phyloP scores from a whole-genome alignment of 2,113 vertebrate species.

The Albula goreensis region DNA sequence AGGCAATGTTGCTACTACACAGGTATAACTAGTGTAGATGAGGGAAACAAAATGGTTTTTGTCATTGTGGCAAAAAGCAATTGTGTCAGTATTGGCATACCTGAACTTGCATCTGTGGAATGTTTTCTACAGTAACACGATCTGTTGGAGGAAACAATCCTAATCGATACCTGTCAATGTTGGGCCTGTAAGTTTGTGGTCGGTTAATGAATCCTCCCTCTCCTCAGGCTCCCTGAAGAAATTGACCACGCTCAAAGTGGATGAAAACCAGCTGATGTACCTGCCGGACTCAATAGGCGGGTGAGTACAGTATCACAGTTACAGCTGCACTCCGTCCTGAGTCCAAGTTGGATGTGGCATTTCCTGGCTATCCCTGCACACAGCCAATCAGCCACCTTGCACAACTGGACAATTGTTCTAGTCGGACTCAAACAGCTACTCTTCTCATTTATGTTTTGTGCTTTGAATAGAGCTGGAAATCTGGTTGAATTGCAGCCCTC shows the following conservation, averaged over 20 bases:
- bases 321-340: not conserved
- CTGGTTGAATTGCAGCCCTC: not conserved
- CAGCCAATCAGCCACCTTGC: not conserved
- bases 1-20: not conserved
- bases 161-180: not conserved
- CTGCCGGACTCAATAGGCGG: constrained; percentile 95
- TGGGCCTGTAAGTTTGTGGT: not conserved
- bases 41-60: not conserved
- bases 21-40: not conserved
- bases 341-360: not conserved
- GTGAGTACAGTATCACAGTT: constrained; percentile 67
- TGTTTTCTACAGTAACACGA: not conserved
- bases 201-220: constrained; percentile 29
- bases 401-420: not conserved
- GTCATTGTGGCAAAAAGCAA: not conserved
- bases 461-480: not conserved
- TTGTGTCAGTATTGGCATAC: not conserved
- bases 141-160: not conserved
- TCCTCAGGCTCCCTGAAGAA: constrained; percentile 87
- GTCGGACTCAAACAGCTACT: not conserved
- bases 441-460: too few relatives aligned
- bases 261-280: constrained; percentile 95
- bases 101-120: not conserved
- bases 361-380: too few relatives aligned
- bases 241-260: constrained; percentile 91